Base-by-base conservation (phyloP, 2,113 vertebrate genomes). In the Neofelis nebulosa region DNA sequence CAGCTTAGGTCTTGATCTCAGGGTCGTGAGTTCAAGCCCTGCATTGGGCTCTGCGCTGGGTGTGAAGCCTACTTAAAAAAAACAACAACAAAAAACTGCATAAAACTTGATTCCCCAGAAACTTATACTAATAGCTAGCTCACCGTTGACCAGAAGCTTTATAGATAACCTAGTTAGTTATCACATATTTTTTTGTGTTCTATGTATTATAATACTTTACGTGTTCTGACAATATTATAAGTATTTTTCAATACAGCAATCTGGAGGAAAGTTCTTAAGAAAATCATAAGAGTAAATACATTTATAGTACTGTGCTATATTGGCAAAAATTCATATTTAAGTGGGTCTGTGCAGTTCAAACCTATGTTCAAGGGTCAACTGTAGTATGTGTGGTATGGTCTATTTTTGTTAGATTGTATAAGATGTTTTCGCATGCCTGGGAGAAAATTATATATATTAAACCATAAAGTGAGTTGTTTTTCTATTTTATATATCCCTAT, bases 361-460 rank as follows among this genome's bases (percentile, higher is more conserved):
- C 73, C 14, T 7, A 45, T 76, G 74, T 31, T 78, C 14, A 78
- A 78, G 27, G 41, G 14, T 78, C 27, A 48, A 78, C 74, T 31
- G 7, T 50, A 66, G 4, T 55, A 8, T 73, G 23, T 86, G 57
- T 76, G 29, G 1, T 57, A 68, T 55, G 31, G 33, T 14, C 33
- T 23, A 16, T 81, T 95, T 97, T 97, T 81, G 13, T 95, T 86
- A 16, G 93, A 86, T 93, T 73, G 21, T 80, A 29, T 91, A n/a
- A 90, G 90, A 86, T 93, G 33, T 65, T 79, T 83, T 76, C 85
- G 11, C 90, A 16, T 90, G 80, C 18, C 4, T 66, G n/a, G 33
- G 48, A 52, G 36, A 84, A 92, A 91, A 71, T 76, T 81, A 29
- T 45, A 33, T 57, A 50, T 8, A 41, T 36, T 79, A 86, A 96